Evolutionary conservation across 2,113 vertebrate species (phyloP), one percentile per base, ranked within the genome.

Genomic region (Macroglossus sobrinus): DNA sequence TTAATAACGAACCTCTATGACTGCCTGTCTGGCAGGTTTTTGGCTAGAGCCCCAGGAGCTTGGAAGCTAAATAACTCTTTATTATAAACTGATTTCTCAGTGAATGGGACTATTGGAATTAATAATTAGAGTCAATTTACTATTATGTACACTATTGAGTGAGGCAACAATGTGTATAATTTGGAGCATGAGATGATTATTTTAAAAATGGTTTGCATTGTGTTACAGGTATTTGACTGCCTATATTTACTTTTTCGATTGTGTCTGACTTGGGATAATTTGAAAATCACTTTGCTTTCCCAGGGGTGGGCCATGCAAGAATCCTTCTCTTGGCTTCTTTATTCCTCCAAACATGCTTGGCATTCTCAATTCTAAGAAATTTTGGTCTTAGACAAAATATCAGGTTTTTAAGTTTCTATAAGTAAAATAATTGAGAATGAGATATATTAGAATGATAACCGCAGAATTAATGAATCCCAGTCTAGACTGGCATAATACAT

Each of bases 111-210:
- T 87, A 86, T 53, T 93, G 24, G 38, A 69, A 66, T 79, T 89
- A 96, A 95, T 92, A 89, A 97, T 92, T 95, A 95, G 53, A 95
- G 35, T 61, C 84, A 75, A 93, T 96, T 96, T 84, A 64, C 90
- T 68, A 61, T 69, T 93, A 91, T 43, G 57, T 82, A 68, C 63
- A 47, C 38, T 84, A 74, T 12, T 45, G 63, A 89, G 50, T 86
- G 43, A 63, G 53, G 33, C 66, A 81, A 94, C 40, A 91, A 26
- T 64, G 61, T 86, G 47, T 59, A 28, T 72, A 61, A 85, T 74
- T 81, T n/a, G 59, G n/a, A 94, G 22, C 26, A 81, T 1, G 2
- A 22, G 84, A 30, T 72, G 63, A 86, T 78, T 69, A 50, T 96
- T 53, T 94, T 45, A 11, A 0, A 35, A 89, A 68, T 85, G 64